Percentiles rank a stretch among this genome's conserved stretches.
These are phyloP conservation scores for Eupleurogrammus muticus DNA, from an alignment of 2,797 vertebrate genomes.

Conservation along the genomic window DNA sequence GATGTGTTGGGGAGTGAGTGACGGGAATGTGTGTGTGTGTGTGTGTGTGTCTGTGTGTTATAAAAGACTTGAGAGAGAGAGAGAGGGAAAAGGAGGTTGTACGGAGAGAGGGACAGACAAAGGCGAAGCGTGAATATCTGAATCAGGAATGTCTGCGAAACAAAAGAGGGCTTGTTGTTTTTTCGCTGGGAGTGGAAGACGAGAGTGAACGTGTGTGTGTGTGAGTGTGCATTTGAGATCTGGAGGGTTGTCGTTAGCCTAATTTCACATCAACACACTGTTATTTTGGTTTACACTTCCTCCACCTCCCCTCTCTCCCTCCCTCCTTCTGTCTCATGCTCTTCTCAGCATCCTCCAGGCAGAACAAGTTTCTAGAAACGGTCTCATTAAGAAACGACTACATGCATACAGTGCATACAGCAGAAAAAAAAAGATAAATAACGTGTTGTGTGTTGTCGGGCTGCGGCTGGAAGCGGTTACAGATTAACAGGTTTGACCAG, in stretches of 20 bases:
- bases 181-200: constrained; percentile 24
- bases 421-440: constrained; percentile 8
- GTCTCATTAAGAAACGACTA: constrained; percentile 25
- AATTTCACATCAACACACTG: constrained; percentile 57
- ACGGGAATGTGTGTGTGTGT: constrained; percentile 26
- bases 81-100: constrained; percentile 20
- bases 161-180: constrained; percentile 33
- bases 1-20: constrained; percentile 51
- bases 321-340: constrained; percentile 44
- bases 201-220: constrained; percentile 17
- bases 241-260: constrained; percentile 49
- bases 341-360: constrained; percentile 48
- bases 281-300: constrained; percentile 64
- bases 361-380: constrained; percentile 43
- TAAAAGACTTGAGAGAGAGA: constrained; percentile 14
- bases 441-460: too few relatives aligned
- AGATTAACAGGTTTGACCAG: constrained; percentile 12
- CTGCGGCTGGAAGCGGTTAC: constrained; percentile 1
- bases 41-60: not conserved
- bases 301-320: constrained; percentile 18
- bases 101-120: constrained; percentile 24
- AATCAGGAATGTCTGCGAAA: constrained; percentile 46
- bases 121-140: constrained; percentile 19
- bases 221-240: constrained; percentile 25
- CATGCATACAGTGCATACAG: not conserved